These are phyloP conservation scores for Vollenhovia emeryi DNA, from an alignment of 1,140 invertebrate species.

Conservation along the genomic window DNA sequence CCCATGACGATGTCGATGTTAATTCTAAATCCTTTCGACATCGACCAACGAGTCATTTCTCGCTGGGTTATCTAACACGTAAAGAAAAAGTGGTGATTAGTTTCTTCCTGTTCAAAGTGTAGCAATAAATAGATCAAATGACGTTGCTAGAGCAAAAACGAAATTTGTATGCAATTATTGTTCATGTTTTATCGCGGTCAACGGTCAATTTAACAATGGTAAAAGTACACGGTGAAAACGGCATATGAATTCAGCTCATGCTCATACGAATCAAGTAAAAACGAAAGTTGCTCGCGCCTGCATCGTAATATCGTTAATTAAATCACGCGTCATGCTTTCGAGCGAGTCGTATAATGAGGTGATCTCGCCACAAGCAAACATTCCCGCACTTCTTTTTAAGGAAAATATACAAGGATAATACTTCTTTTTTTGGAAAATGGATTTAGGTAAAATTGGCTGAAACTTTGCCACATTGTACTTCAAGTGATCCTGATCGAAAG, in stretches of 20 bases:
- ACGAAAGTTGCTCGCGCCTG: slow-evolving; percentile 51
- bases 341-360: background rate
- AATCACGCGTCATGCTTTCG: background rate
- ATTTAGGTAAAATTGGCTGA: too few relatives aligned
- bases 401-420: too few relatives aligned
- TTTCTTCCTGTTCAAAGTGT: too few relatives aligned
- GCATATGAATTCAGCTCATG: background rate
- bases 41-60: too few relatives aligned
- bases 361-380: background rate
- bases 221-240: background rate
- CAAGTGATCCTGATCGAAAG: too few relatives aligned
- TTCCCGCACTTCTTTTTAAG: too few relatives aligned
- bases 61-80: too few relatives aligned
- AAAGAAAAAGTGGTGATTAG: background rate
- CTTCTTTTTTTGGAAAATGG: too few relatives aligned
- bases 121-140: background rate
- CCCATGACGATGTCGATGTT: too few relatives aligned
- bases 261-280: slow-evolving; percentile 32
- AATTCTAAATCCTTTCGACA: too few relatives aligned
- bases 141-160: background rate
- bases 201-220: background rate
- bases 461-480: too few relatives aligned
- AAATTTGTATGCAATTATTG: background rate
- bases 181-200: background rate
- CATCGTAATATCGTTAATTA: background rate